Conservation (phyloP, 1,140 invertebrate species). For the Pentalonia nigronervosa region DNA sequence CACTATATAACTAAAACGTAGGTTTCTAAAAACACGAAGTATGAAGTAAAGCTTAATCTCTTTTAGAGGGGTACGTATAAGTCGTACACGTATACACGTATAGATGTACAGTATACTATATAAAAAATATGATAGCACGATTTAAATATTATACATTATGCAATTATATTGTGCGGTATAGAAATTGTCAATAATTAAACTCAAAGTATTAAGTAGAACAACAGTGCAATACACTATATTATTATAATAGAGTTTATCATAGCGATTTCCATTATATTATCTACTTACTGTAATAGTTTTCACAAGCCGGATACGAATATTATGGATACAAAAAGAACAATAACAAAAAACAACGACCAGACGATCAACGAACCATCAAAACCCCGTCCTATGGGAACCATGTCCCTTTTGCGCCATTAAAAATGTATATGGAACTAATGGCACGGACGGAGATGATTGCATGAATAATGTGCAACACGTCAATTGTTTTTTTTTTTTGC, state of each 20-base stretch:
- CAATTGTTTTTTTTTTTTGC: constrained; percentile 54
- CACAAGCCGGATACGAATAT: constrained; percentile 31
- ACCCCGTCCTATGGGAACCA: constrained; percentile 44
- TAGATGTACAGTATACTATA: too few species aligned
- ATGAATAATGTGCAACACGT: constrained; percentile 54
- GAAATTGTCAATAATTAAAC: not conserved
- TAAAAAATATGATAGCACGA: not conserved
- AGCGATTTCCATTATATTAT: not conserved
- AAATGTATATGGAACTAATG: constrained; percentile 57
- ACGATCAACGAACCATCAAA: constrained; percentile 56
- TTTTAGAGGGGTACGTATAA: not conserved
- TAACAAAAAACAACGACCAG: constrained; percentile 32
- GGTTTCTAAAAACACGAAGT: not conserved
- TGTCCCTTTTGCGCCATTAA: constrained; percentile 50
- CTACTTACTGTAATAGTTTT: constrained; percentile 33
- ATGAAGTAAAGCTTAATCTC: not conserved
- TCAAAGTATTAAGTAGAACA: not conserved
- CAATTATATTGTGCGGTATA: not conserved
- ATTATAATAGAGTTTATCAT: not conserved
- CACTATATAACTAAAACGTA: not conserved
- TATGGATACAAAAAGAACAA: constrained; percentile 36
- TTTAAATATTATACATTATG: not conserved
- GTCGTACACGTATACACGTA: too few species aligned
- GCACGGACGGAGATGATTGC: constrained; percentile 40
- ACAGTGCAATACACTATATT: not conserved